Percentiles rank a stretch among this genome's conserved stretches.
Conservation (phyloP, 2,113 vertebrate species). For the Xiphophorus hellerii region DNA sequence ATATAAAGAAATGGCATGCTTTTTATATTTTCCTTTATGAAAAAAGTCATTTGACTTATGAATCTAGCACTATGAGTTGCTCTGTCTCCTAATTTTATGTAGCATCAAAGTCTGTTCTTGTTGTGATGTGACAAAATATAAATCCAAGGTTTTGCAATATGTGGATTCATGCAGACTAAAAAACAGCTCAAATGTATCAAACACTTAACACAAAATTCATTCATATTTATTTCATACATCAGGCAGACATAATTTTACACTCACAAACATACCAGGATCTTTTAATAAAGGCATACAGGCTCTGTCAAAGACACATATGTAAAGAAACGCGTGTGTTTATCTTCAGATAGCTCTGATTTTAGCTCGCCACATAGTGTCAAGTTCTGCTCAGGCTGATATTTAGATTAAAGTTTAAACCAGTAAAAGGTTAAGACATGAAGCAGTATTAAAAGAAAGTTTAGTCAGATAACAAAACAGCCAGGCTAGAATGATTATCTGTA, state of each 20-base stretch:
- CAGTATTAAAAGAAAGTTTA: slow-evolving; percentile 38
- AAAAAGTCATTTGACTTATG: neutral
- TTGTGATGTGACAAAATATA: neutral
- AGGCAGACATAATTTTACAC: slow-evolving; percentile 32
- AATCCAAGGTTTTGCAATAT: neutral
- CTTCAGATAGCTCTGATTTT: slow-evolving; percentile 29
- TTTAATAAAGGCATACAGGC: slow-evolving; percentile 73
- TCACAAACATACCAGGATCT: slow-evolving; percentile 57
- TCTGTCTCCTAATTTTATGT: neutral
- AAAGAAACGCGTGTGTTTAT: slow-evolving; percentile 42
- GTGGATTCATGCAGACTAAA: neutral
- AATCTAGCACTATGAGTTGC: neutral
- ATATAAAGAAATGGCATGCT: neutral
- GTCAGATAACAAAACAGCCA: slow-evolving; percentile 44
- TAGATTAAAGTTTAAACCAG: slow-evolving; percentile 20
- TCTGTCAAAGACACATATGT: slow-evolving; percentile 55
- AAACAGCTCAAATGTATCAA: slow-evolving; percentile 7
- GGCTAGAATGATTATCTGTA: slow-evolving; percentile 54
- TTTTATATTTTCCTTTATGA: neutral
- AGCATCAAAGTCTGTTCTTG: neutral
- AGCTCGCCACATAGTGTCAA: slow-evolving; percentile 37
- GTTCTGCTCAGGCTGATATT: slow-evolving; percentile 42
- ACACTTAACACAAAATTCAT: slow-evolving; percentile 17
- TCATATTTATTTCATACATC: neutral
- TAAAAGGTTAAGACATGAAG: slow-evolving; percentile 39